Base-by-base conservation (phyloP, 2,888 invertebrate species). In the Eilema caniola region DNA sequence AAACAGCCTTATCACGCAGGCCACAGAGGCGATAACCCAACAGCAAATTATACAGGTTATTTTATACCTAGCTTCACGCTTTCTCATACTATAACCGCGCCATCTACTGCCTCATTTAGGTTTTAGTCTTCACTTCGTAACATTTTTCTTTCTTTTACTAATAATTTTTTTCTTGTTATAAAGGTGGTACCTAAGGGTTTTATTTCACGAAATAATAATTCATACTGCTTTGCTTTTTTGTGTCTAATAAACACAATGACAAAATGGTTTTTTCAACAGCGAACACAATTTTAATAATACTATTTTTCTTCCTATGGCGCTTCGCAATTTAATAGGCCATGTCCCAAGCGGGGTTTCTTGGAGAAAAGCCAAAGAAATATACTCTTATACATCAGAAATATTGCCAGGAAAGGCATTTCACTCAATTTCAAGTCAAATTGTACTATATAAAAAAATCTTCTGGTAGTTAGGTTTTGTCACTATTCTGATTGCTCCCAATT, bases 41-140 rank as follows among this genome's bases (percentile, higher is more conserved):
- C 95, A 95, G 87, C 95, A 95, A 90, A 94, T 95, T 68, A 95
- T 95, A 83, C 95, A 95, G 95, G 95, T 95, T 93, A 92, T 74
- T 66, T 66, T 63, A 69, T 60, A 72, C 66, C 31, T 66, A 69
- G 66, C 59, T 62, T 65, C 33, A 28, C 28, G 69, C 72, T 72
- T 69, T 67, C 16, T 80, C 72, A 77, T 62, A 83, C 71, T 75
- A 70, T 62, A 57, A 41, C 57, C 23, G 37, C 24, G 67, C 61
- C 64, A 37, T 65, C 53, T 65, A 68, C 65, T 28, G 67, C 57
- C 64, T 23, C 56, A 65, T 59, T 60, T 57, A 28, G 25, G 28
- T 23, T 61, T 60, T 57, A 28, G 25, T 23, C 24, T 61, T 56
- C 71, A 68, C 53, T 31, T 62, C 60, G 28, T 67, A 71, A 71